These are phyloP conservation scores for Thymelicus lineola DNA, from an alignment of 2,888 invertebrate genomes.

Conservation along the genomic window DNA sequence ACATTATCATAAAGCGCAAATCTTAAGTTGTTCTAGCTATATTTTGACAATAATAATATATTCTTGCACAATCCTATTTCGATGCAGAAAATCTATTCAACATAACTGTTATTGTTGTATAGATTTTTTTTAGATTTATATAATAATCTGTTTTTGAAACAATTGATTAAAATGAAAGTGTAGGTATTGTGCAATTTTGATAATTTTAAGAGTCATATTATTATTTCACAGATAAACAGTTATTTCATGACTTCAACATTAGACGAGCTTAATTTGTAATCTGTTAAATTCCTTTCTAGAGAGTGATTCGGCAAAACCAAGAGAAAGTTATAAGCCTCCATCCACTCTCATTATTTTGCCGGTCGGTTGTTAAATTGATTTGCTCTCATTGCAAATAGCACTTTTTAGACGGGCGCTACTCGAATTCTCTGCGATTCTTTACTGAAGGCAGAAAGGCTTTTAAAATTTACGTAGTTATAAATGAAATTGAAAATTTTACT, in stretches of 20 bases:
- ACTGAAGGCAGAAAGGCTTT: not conserved
- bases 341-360: constrained; percentile 16
- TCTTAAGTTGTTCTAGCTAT: not conserved
- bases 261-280: not conserved
- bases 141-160: too few species aligned
- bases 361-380: constrained; percentile 17
- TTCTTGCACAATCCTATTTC: too few species aligned
- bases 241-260: not conserved
- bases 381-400: constrained; percentile 16
- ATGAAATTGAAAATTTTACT: not conserved
- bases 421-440: not conserved
- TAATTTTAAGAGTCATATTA: too few species aligned
- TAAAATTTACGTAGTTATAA: not conserved
- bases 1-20: not conserved
- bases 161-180: too few species aligned
- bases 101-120: too few species aligned
- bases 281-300: not conserved
- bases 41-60: not conserved
- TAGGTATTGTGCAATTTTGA: too few species aligned
- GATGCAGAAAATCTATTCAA: too few species aligned
- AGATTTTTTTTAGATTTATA: too few species aligned
- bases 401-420: not conserved
- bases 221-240: too few species aligned
- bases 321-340: constrained; percentile 7
- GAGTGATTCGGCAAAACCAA: not conserved